Conservation (phyloP, 2,113 vertebrate genomes). For the Psettodes erumei region DNA sequence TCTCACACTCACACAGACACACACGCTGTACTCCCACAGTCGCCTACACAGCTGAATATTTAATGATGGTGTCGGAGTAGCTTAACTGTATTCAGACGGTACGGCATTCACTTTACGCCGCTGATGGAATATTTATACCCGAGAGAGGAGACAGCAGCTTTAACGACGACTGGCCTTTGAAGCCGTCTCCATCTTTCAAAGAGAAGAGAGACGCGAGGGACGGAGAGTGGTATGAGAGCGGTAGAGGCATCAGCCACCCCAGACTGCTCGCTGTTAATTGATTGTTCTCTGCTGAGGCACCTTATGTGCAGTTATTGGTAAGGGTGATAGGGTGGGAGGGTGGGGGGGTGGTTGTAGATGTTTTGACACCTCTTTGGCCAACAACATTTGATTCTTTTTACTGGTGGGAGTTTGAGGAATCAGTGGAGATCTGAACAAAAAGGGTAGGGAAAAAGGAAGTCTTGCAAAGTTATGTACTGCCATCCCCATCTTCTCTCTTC, state of each 20-base stretch:
- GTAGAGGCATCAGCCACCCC: constrained; percentile 5
- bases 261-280: constrained; percentile 35
- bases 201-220: neutral
- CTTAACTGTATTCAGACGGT: constrained; percentile 37
- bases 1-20: neutral
- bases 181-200: neutral
- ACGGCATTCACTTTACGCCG: neutral
- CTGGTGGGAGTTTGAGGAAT: too few species aligned
- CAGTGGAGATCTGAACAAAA: too few species aligned
- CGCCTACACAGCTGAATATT: constrained; percentile 52
- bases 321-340: too few species aligned
- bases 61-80: constrained; percentile 55
- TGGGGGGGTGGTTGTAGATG: too few species aligned
- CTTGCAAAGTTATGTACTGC: too few species aligned
- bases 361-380: too few species aligned
- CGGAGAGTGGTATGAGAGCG: neutral
- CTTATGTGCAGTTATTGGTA: constrained; percentile 41
- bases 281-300: constrained; percentile 23
- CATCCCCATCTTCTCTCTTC: neutral
- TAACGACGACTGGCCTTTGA: constrained; percentile 33
- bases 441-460: too few species aligned
- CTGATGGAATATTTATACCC: constrained; percentile 54
- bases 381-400: too few species aligned
- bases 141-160: neutral
- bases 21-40: neutral